Base-by-base conservation (phyloP, 2,888 invertebrate genomes). In the Zonitis immaculata region DNA sequence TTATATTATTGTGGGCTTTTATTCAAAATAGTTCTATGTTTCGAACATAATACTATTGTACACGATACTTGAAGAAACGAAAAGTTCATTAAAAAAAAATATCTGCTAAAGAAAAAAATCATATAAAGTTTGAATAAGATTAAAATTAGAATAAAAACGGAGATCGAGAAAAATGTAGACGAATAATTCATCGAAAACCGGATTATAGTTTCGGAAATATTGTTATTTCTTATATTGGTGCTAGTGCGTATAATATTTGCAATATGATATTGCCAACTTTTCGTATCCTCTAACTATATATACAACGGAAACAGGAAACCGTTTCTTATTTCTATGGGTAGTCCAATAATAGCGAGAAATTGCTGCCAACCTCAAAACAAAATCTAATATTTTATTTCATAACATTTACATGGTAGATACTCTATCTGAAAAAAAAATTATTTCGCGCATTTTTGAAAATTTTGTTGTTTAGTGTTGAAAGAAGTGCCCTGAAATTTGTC, bases 241-340 rank as follows among this genome's bases (percentile, higher is more conserved):
- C 67, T 66, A 69, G 65, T 67, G 66, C 68, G 64, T 69, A 64
- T 64, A 64, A 66, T 66, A 67, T 66, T 65, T 66, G 66, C 66
- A 61, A 65, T 54, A 35, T 62, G 53, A 54, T 60, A 52, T 58
- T 66, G 65, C 62, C 66, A 67, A 65, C 60, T 61, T 56, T 56
- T 59, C 58, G 60, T 45, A 42, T 47, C 58, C 58, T 52, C 57
- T 59, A 60, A n/a, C n/a, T n/a, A n/a, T n/a, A 47, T 49, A 58
- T 57, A 55, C 54, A 48, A 53, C 65, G 67, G 69, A 67, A 68
- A 61, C 61, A 57, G 65, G 64, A 66, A 67, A 62, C 65, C 62
- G 64, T 68, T 68, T 64, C 67, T 68, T 69, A 67, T 66, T 62
- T 62, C 62, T 56, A 53, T n/a, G 62, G 59, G 64, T 58, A 61